Evolutionary conservation across 2,888 invertebrate species (phyloP).

Genomic region (Agrotis segetum): DNA sequence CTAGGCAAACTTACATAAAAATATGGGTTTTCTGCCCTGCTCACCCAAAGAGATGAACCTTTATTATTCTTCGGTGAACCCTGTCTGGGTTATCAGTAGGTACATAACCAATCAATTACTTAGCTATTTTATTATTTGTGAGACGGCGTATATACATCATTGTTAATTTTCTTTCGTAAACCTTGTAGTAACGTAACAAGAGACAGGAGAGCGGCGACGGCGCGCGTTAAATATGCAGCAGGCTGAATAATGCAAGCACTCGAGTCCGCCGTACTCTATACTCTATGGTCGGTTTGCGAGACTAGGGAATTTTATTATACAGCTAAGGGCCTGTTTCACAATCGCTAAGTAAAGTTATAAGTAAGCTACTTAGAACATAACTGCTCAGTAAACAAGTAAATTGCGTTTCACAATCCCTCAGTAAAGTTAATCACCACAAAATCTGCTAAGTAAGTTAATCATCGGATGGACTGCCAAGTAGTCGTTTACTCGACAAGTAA

Average conservation of each 20-base stretch:
- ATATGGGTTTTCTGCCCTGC: too few species aligned
- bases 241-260: slow-evolving; percentile 78
- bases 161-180: slow-evolving; percentile 38
- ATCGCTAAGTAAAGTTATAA: too few species aligned
- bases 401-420: too few species aligned
- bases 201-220: slow-evolving; percentile 56
- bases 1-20: too few species aligned
- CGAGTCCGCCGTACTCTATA: slow-evolving; percentile 50
- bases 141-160: slow-evolving; percentile 29
- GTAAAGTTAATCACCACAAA: too few species aligned
- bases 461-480: too few species aligned
- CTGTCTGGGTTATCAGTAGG: too few species aligned
- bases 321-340: too few species aligned
- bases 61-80: background rate
- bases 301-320: slow-evolving; percentile 62
- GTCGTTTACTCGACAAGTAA: too few species aligned
- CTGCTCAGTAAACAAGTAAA: too few species aligned
- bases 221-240: slow-evolving; percentile 77
- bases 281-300: slow-evolving; percentile 52
- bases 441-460: too few species aligned
- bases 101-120: background rate
- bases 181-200: slow-evolving; percentile 45
- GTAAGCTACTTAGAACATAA: too few species aligned
- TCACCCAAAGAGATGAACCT: background rate
- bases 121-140: slow-evolving; percentile 4